A percentile compares a stretch with the other conserved stretches of the same genome.
Conservation (phyloP, 2,113 vertebrate species). For the Tylochromis polylepis region DNA sequence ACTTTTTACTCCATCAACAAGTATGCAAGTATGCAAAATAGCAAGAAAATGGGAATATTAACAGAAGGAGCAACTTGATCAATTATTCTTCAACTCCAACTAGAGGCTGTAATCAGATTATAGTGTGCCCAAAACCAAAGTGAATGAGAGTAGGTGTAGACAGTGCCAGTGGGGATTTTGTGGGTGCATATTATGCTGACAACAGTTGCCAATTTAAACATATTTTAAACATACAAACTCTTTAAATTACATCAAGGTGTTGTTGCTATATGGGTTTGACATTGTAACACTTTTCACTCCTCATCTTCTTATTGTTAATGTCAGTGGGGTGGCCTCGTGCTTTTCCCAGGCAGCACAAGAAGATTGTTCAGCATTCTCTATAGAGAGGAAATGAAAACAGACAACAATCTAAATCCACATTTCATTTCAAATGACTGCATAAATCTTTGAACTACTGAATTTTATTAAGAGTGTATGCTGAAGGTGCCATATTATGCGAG, state of each 20-base stretch:
- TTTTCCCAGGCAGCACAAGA: neutral
- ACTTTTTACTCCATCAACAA: slow-evolving; percentile 7
- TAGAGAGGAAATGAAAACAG: neutral
- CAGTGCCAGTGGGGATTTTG: neutral
- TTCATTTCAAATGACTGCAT: neutral
- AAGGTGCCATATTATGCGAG: rapidly evolving
- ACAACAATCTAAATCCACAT: neutral
- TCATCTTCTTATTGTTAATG: neutral
- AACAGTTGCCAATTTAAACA: neutral
- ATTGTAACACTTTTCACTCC: neutral
- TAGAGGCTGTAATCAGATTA: slow-evolving; percentile 10
- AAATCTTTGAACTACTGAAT: neutral
- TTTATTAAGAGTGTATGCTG: neutral
- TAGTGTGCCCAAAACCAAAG: neutral
- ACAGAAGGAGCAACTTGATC: neutral
- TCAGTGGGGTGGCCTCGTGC: neutral
- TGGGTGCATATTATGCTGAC: neutral
- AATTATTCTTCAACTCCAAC: neutral
- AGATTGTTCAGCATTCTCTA: neutral
- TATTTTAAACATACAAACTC: neutral
- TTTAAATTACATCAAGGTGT: neutral
- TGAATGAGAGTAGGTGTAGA: neutral
- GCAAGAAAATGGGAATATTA: neutral
- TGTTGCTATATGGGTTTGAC: neutral
- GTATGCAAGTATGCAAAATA: neutral